Base-by-base conservation (phyloP, 1,140 invertebrate genomes). In the Hypsibius dujardini region DNA sequence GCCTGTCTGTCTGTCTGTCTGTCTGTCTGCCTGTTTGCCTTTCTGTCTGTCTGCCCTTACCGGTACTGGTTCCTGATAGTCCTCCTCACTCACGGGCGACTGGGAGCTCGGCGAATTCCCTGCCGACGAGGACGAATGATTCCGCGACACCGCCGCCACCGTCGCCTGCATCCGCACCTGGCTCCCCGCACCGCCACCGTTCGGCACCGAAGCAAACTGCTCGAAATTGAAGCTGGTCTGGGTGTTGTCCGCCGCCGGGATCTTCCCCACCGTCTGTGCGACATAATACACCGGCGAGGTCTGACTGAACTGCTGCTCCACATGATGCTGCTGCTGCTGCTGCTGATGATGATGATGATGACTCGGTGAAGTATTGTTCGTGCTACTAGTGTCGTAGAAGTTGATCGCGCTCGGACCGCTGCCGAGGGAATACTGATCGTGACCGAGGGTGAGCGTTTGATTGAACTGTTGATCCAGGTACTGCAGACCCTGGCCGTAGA, bases 41-140 rank as follows among this genome's bases (percentile, higher is more conserved):
- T 56, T 7, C 50, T n/a, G 50, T 56, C 7, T 56, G 7, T 56
- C n/a, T 56, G 50, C n/a, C 7, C 50, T 56, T 56, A 56, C 50
- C 50, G 50, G 50, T 56, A n/a, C 50, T 56, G 50, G 50, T 56
- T 67, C 62, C 7, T 7, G 42, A 42, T 14, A 67, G 7, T 67
- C 62, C 42, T 67, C 62, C 42, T 67, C 62, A 42, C 62, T 67
- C 3, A 67, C 62, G 3, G 62, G 62, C 62, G 62, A 67, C 62
- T 67, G 62, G 12, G 62, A 67, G 42, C 62, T 67, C 12, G 62
- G 62, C 12, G 62, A 67, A 42, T 67, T 67, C 45, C 62, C 62
- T 7, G 7, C 42, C 7, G 62, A 67, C 45, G 62, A 67, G 42
- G 7, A 14, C 7, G 62, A 7, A 42, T 3, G 62, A 42, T 7